A percentile compares a stretch with the other conserved stretches of the same genome.
Evolutionary conservation across 1,140 invertebrate species (phyloP).

Genomic region (Saccostrea cuccullata): DNA sequence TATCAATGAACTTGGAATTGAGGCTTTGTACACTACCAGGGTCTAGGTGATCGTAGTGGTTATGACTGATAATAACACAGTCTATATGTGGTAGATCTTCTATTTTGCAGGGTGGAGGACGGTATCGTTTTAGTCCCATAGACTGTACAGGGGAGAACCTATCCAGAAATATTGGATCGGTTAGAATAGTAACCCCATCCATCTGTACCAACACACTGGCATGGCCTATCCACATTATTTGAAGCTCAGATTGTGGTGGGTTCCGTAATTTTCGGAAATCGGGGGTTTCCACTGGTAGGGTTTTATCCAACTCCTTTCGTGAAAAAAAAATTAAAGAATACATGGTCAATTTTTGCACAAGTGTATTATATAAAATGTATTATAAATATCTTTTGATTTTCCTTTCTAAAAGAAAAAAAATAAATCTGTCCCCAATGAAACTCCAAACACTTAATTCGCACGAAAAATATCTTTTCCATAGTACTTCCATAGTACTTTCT

Average conservation of each 20-base stretch:
- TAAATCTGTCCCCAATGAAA: too few species aligned
- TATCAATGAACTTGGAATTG: conserved; percentile 70
- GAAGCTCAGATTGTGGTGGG: too few species aligned
- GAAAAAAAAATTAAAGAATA: neutral
- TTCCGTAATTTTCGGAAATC: too few species aligned
- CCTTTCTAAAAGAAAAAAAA: too few species aligned
- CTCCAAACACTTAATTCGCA: too few species aligned
- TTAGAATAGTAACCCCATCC: conserved; percentile 78
- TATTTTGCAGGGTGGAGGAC: conserved; percentile 77
- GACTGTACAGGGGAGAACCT: conserved; percentile 66
- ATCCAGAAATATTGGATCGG: conserved; percentile 77
- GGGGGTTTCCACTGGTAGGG: too few species aligned
- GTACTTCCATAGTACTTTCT: too few species aligned
- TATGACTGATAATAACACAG: conserved; percentile 80
- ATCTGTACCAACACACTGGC: conserved; percentile 78
- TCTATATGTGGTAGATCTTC: conserved; percentile 79
- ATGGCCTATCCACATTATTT: too few species aligned
- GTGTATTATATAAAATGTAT: too few species aligned
- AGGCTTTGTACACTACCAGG: conserved; percentile 71
- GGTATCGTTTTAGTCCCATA: conserved; percentile 76
- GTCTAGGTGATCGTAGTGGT: too few species aligned
- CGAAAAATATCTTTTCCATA: too few species aligned
- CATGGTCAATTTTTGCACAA: neutral
- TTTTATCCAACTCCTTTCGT: conserved; percentile 63
- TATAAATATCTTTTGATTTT: too few species aligned